Percentiles rank a stretch among this genome's conserved stretches.
These are phyloP conservation scores for Petrocephalus microphthalmus DNA, from an alignment of 2,113 vertebrate genomes.

Conservation along the genomic window DNA sequence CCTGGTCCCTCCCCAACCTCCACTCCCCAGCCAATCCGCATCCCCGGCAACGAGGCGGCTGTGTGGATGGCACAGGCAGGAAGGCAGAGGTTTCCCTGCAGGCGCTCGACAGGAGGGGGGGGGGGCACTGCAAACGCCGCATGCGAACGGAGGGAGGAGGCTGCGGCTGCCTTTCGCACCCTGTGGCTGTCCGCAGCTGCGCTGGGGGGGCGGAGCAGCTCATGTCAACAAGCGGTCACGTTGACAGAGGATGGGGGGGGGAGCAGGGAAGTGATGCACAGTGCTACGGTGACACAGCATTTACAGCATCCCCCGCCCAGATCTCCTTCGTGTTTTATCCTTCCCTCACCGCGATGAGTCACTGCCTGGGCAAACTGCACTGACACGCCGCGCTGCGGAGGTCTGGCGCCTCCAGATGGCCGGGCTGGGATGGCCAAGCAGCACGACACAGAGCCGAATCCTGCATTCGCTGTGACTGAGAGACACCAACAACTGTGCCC, in stretches of 20 bases:
- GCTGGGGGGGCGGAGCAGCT: slow-evolving; percentile 13
- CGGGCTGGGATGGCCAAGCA: neutral
- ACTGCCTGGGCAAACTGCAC: slow-evolving; percentile 11
- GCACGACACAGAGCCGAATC: neutral
- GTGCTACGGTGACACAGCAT: slow-evolving; percentile 63
- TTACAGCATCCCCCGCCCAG: slow-evolving; percentile 33
- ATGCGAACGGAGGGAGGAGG: neutral
- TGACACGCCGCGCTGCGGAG: slow-evolving; percentile 7
- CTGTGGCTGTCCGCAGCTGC: neutral
- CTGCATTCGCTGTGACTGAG: neutral
- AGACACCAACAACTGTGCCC: neutral
- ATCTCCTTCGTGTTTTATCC: neutral
- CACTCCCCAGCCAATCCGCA: neutral
- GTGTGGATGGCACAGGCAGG: neutral
- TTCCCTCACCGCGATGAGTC: slow-evolving; percentile 12
- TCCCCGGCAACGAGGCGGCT: neutral
- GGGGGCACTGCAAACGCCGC: neutral
- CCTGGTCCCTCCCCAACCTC: neutral
- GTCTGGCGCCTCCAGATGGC: neutral
- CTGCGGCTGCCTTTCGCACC: neutral
- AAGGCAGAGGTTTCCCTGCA: neutral
- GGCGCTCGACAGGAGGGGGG: neutral
- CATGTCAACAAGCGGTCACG: slow-evolving; percentile 13
- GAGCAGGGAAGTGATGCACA: slow-evolving; percentile 37
- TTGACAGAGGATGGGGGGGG: neutral